These are phyloP conservation scores for Zoroaster sp. DNA, from an alignment of 53 echinoderm and acorn worm genomes.

Conservation along the genomic window DNA sequence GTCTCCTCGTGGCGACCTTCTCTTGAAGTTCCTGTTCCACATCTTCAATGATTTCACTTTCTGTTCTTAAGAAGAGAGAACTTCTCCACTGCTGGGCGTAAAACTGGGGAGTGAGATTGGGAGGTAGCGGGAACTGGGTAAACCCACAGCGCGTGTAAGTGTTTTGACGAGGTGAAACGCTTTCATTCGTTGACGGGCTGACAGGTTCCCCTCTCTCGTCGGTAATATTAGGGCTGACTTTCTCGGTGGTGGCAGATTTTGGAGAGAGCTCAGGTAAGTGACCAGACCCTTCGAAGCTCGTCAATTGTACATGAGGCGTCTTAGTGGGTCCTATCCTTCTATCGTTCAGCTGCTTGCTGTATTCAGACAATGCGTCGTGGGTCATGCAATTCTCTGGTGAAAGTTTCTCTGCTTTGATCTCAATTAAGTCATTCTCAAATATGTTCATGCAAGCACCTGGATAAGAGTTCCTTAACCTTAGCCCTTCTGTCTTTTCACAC, in stretches of 20 bases:
- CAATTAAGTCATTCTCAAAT: neutral
- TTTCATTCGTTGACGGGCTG: neutral
- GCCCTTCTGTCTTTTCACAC: neutral
- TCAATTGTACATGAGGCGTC: neutral
- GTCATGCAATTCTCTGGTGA: neutral
- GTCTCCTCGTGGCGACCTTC: neutral
- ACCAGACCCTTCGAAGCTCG: neutral
- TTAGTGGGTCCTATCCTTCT: neutral
- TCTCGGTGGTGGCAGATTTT: neutral
- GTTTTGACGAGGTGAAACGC: too few relatives aligned
- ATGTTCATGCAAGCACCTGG: neutral
- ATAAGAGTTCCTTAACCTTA: neutral
- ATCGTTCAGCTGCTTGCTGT: neutral
- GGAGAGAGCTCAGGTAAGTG: neutral
- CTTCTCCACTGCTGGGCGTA: neutral
- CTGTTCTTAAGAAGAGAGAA: neutral
- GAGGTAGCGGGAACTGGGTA: neutral
- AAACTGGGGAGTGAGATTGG: neutral
- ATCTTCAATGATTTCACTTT: neutral
- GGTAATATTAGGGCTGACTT: neutral
- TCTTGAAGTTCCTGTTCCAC: conserved; percentile 4
- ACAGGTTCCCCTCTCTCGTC: neutral
- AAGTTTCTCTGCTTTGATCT: neutral
- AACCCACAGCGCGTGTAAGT: neutral
- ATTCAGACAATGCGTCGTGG: neutral